Conservation (phyloP, 2,797 vertebrate species). For the Acanthiza pusilla region DNA sequence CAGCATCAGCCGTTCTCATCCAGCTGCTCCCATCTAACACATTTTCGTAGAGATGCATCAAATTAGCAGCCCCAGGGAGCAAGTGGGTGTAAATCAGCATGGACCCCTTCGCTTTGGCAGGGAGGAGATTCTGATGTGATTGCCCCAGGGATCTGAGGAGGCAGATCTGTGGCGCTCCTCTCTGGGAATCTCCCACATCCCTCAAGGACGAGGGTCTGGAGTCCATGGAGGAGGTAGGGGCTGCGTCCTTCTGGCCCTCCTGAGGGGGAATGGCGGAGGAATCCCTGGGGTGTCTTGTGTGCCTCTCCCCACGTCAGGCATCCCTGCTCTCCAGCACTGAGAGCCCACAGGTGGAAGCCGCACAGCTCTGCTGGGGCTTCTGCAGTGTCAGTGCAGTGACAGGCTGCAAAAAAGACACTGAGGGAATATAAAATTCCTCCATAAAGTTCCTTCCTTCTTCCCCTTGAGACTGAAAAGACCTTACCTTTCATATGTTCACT, state of each 20-base stretch:
- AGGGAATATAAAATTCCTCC: neutral
- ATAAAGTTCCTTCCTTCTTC: neutral
- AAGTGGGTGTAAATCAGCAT: conserved; percentile 54
- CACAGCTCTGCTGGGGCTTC: neutral
- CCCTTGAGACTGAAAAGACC: neutral
- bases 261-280: conserved; percentile 35
- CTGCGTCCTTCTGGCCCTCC: conserved; percentile 45
- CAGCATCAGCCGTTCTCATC: conserved; percentile 42
- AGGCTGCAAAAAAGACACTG: neutral
- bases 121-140: conserved; percentile 60
- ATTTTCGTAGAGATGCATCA: conserved; percentile 19
- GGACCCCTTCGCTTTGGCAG: conserved; percentile 56
- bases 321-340: neutral
- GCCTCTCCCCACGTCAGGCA: neutral
- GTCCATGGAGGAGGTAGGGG: conserved; percentile 59
- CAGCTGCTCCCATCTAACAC: conserved; percentile 49
- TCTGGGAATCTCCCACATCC: conserved; percentile 58
- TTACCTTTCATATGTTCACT: neutral
- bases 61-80: conserved; percentile 33
- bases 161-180: conserved; percentile 47
- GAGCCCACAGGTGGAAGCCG: neutral
- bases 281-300: conserved; percentile 31
- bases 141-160: conserved; percentile 58
- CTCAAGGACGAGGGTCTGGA: conserved; percentile 60
- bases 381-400: neutral